phyloP scores from a whole-genome alignment of 2,113 vertebrate species.

The Limanda limanda region DNA sequence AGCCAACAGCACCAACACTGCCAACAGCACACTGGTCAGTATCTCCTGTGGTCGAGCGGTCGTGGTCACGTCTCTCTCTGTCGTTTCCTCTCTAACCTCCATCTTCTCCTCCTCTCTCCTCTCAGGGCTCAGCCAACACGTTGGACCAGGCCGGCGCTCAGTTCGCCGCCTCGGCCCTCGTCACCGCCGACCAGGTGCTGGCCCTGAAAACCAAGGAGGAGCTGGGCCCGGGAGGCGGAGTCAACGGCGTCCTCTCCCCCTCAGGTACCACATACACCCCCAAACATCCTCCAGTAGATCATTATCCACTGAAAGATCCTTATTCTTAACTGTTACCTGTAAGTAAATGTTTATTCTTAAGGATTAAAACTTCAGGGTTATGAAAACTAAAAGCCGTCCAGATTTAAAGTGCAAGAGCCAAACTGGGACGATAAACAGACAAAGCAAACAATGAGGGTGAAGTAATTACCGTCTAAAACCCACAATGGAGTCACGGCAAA shows the following conservation, averaged over 20 bases:
- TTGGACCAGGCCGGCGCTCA: slow-evolving; percentile 97
- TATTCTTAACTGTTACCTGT: background rate
- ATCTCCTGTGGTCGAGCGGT: background rate
- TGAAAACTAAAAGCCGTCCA: slow-evolving; percentile 10
- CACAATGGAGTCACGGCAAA: background rate
- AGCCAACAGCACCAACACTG: slow-evolving; percentile 84
- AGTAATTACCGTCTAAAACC: slow-evolving; percentile 22
- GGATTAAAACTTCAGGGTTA: background rate
- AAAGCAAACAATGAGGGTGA: slow-evolving; percentile 22
- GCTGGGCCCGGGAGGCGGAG: slow-evolving; percentile 91
- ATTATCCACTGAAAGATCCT: background rate
- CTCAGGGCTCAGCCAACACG: slow-evolving; percentile 89
- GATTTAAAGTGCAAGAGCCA: slow-evolving; percentile 4
- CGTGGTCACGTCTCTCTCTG: background rate
- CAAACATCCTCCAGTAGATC: background rate
- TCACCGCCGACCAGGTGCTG: slow-evolving; percentile 94
- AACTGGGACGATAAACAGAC: slow-evolving; percentile 7
- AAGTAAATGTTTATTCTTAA: background rate
- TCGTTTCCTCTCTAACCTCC: background rate
- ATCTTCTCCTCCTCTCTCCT: background rate
- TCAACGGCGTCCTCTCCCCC: slow-evolving; percentile 97
- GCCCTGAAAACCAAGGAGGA: slow-evolving; percentile 98
- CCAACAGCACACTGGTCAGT: slow-evolving; percentile 75
- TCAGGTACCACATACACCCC: slow-evolving; percentile 89
- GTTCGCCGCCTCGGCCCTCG: slow-evolving; percentile 96